These are phyloP conservation scores for Emys orbicularis DNA, from an alignment of 2,797 vertebrate genomes.

Conservation along the genomic window DNA sequence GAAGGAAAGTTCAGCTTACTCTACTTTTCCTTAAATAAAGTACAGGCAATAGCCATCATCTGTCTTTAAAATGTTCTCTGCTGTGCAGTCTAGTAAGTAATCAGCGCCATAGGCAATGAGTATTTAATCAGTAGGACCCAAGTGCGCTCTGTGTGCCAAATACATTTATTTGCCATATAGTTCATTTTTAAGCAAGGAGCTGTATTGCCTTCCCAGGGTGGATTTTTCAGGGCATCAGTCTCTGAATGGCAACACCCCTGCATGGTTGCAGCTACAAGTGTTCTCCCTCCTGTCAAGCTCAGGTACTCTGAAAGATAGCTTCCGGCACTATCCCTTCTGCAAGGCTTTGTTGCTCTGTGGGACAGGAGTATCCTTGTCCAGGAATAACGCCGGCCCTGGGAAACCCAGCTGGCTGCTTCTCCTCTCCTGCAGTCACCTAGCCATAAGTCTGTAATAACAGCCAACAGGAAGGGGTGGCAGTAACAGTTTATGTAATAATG, in stretches of 20 bases:
- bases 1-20: fast-evolving
- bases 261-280: background rate
- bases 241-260: background rate
- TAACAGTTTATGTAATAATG: background rate
- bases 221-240: background rate
- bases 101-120: background rate
- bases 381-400: background rate
- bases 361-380: background rate
- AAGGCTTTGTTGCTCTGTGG: background rate
- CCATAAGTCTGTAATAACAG: background rate
- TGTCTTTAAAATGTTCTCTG: fast-evolving
- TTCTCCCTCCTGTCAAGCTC: background rate
- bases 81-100: background rate
- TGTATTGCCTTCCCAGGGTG: background rate
- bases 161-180: background rate
- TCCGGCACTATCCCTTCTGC: background rate
- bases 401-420: background rate
- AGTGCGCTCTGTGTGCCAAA: background rate
- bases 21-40: background rate
- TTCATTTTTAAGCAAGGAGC: background rate
- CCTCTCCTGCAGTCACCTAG: background rate
- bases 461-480: background rate
- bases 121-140: fast-evolving
- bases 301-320: background rate
- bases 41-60: background rate